These are phyloP conservation scores for Netelia virgata DNA, from an alignment of 2,888 invertebrate genomes.

Conservation along the genomic window DNA sequence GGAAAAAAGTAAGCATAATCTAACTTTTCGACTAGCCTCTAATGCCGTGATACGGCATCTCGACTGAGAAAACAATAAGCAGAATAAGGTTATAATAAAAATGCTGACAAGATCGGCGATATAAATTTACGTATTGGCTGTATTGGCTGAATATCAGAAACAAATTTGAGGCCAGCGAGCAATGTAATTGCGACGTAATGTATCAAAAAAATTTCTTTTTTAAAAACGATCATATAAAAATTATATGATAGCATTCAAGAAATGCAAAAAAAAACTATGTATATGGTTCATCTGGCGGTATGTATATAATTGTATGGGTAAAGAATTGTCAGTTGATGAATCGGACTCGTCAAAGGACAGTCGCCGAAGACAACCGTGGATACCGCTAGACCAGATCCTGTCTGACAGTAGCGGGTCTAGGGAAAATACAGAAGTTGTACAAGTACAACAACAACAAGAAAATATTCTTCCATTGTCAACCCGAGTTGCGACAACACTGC, in stretches of 20 bases:
- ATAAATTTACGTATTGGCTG: background rate
- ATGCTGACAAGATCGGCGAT: too few relatives aligned
- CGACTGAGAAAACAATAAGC: background rate
- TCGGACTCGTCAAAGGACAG: background rate
- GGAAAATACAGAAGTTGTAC: constrained; percentile 4
- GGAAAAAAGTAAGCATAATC: constrained; percentile 34
- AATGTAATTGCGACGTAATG: too few relatives aligned
- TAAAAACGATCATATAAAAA: too few relatives aligned
- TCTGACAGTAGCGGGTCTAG: background rate
- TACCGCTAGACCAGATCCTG: constrained; percentile 20
- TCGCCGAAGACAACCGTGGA: constrained; percentile 1
- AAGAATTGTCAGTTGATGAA: constrained; percentile 7
- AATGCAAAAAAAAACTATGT: background rate
- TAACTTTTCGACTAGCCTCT: constrained; percentile 29
- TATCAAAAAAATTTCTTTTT: too few relatives aligned
- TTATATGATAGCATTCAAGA: constrained; percentile 3
- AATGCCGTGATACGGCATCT: background rate
- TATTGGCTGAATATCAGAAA: background rate
- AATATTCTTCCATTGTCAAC: constrained; percentile 28
- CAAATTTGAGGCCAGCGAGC: too few relatives aligned
- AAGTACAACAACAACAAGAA: background rate
- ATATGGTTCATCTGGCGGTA: background rate
- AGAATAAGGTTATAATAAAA: too few relatives aligned
- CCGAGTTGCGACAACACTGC: constrained; percentile 11
- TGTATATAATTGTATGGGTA: constrained; percentile 24